Evolutionary conservation across 2,888 invertebrate genomes (phyloP).

Genomic region (Theodoxus fluviatilis): DNA sequence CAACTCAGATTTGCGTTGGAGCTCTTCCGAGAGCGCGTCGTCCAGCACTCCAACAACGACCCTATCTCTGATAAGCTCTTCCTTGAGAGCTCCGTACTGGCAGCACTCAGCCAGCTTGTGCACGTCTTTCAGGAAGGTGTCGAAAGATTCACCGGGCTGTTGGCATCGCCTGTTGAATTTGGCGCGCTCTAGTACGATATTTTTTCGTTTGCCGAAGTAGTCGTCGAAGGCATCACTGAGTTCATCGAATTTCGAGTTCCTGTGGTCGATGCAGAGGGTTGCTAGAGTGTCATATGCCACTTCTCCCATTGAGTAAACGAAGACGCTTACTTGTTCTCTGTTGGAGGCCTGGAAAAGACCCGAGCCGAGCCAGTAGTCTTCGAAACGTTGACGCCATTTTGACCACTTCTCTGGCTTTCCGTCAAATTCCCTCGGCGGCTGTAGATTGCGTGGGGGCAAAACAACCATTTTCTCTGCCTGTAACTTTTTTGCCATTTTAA

Average conservation of each 20-base stretch:
- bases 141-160: neutral
- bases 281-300: no score
- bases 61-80: conserved; percentile 17
- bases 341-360: no score
- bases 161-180: neutral
- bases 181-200: neutral
- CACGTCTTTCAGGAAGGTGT: conserved; percentile 1
- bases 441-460: no score
- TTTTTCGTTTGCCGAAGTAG: neutral
- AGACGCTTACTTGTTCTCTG: no score
- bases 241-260: neutral
- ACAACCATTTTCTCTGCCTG: no score
- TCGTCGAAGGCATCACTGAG: neutral
- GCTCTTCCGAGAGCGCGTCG: neutral
- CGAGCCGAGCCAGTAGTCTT: neutral
- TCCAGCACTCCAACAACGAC: conserved; percentile 18
- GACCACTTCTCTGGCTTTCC: neutral
- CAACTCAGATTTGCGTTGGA: neutral
- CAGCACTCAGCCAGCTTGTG: conserved; percentile 1
- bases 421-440: neutral
- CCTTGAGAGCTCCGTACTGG: neutral
- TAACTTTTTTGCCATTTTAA: no score
- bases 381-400: conserved; percentile 11
- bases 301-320: no score
- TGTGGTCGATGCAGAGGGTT: no score